A percentile compares a stretch with the other conserved stretches of the same genome.
These are phyloP conservation scores for Oncorhynchus nerka DNA, from an alignment of 2,113 vertebrate species.

Conservation along the genomic window DNA sequence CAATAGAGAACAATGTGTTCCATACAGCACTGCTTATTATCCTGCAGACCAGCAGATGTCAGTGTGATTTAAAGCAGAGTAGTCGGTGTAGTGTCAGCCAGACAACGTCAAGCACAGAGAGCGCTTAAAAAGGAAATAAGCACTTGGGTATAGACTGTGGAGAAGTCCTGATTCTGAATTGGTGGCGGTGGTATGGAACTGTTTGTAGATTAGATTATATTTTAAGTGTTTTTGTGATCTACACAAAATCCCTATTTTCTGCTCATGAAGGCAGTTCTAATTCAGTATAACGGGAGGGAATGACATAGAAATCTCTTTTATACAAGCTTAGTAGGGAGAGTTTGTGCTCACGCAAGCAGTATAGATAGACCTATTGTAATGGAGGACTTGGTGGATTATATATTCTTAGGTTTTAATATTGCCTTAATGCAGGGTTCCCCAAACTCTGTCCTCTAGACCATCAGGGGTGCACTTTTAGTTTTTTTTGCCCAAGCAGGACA, in stretches of 20 bases:
- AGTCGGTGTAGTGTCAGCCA: constrained; percentile 55
- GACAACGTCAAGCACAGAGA: constrained; percentile 66
- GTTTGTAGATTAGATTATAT: background rate
- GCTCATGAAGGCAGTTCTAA: constrained; percentile 4
- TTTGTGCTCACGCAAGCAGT: background rate
- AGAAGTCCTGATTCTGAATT: background rate
- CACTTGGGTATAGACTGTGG: background rate
- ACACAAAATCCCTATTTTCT: constrained; percentile 49
- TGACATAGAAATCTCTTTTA: background rate
- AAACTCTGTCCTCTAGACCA: too few relatives aligned
- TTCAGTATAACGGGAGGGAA: background rate
- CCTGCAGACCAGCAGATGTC: constrained; percentile 63
- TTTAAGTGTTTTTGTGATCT: constrained; percentile 27
- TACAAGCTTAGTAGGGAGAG: background rate
- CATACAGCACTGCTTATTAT: constrained; percentile 18
- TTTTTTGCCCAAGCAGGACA: too few relatives aligned
- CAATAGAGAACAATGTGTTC: constrained; percentile 35
- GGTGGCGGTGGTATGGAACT: too few relatives aligned
- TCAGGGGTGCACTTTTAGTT: too few relatives aligned
- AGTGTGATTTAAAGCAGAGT: constrained; percentile 61
- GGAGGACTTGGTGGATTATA: too few relatives aligned
- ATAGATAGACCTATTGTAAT: too few relatives aligned
- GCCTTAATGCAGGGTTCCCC: too few relatives aligned
- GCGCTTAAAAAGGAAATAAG: constrained; percentile 68
- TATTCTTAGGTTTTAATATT: too few relatives aligned